Evolutionary conservation across 2,113 vertebrate species (phyloP), one percentile per base, ranked within the genome.

Genomic region (Percopsis transmontana): DNA sequence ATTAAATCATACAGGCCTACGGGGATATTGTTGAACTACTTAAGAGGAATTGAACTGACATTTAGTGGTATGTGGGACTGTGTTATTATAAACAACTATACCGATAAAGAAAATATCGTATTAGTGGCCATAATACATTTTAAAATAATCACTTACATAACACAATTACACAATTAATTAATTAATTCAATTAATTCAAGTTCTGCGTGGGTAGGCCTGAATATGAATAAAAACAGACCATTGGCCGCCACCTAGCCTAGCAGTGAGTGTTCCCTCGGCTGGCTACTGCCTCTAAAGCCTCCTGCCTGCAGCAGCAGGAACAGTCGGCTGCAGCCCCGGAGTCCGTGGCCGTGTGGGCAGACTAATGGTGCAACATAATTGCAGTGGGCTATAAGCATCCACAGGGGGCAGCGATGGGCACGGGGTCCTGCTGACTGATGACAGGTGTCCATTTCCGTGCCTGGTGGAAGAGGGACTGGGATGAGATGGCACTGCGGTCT

Each of bases 301-400:
- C 63, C 62, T n/a, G 62, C 79, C 65, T 64, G 66, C 66, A 50
- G 20, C 57, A 65, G 62, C 69, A 67, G 80, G 83, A 77, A 76
- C 83, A 87, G 76, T 72, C 62, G 19, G 72, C 65, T 62, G 60
- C 65, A 76, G 4, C 8, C 14, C n/a, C n/a, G 11, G 47, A 50
- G 19, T n/a, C 16, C 2, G 16, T 20, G 74, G 64, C 72, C 53
- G 76, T 71, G 83, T 84, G 63, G 81, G 82, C 82, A 82, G 89
- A 86, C 81, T 82, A 85, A 90, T 77, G 84, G 76, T 83, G 52
- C 68, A 47, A 59, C 81, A 83, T 88, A 86, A 87, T 86, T 83
- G 73, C 81, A 62, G 84, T 78, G 82, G 82, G 80, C 80, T 76
- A 76, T 66, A 84, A 79, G 83, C 72, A 69, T 87, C 75, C 67